A percentile compares a stretch with the other conserved stretches of the same genome.
These are phyloP conservation scores for Neodiprion fabricii DNA, from an alignment of 1,140 invertebrate species.

Conservation along the genomic window DNA sequence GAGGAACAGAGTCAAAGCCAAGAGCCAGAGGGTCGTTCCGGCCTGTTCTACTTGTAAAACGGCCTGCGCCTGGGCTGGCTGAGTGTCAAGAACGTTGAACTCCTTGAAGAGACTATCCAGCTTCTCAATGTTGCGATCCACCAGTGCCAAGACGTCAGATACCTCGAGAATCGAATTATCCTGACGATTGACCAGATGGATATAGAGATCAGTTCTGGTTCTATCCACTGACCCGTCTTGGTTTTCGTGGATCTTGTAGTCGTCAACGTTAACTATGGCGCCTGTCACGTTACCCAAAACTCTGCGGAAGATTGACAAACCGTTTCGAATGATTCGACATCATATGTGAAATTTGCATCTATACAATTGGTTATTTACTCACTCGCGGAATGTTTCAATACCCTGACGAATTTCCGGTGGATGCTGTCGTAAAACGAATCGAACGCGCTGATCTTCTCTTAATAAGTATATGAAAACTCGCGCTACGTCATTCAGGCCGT, in stretches of 20 bases:
- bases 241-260: slow-evolving; percentile 91
- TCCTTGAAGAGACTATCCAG: slow-evolving; percentile 91
- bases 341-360: neutral
- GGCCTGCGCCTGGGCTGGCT: slow-evolving; percentile 76
- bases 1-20: slow-evolving; percentile 80
- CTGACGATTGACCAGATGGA: slow-evolving; percentile 88
- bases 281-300: slow-evolving; percentile 84
- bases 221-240: slow-evolving; percentile 91
- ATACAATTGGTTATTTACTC: slow-evolving; percentile 47
- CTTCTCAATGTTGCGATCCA: slow-evolving; percentile 91
- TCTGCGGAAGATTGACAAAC: slow-evolving; percentile 57
- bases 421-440: slow-evolving; percentile 89
- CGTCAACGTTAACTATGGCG: slow-evolving; percentile 92
- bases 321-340: neutral
- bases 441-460: slow-evolving; percentile 90
- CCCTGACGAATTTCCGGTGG: slow-evolving; percentile 83
- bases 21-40: slow-evolving; percentile 74
- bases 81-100: slow-evolving; percentile 88
- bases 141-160: slow-evolving; percentile 79
- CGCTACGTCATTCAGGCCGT: slow-evolving; percentile 78
- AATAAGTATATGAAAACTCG: slow-evolving; percentile 90
- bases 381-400: slow-evolving; percentile 83
- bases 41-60: slow-evolving; percentile 64
- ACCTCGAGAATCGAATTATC: slow-evolving; percentile 94
- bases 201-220: slow-evolving; percentile 91